Conservation (phyloP, 1,140 invertebrate species). For the Listronotus bonariensis region DNA sequence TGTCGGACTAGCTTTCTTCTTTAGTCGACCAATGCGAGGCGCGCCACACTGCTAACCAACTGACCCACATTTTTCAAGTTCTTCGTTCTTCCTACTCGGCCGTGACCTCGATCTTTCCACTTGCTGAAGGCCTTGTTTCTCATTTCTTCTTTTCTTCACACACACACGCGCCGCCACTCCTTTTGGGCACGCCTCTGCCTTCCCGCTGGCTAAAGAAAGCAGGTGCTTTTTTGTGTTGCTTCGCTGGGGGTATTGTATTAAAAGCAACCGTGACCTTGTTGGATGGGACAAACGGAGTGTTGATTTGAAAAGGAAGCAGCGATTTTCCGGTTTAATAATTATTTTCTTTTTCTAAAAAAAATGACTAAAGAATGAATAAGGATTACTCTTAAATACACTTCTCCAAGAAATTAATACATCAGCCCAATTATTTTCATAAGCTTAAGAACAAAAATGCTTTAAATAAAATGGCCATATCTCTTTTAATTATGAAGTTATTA, state of each 20-base stretch:
- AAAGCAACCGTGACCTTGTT: constrained; percentile 22
- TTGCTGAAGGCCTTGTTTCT: constrained; percentile 1
- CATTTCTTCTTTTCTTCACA: constrained; percentile 19
- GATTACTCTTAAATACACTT: too few relatives aligned
- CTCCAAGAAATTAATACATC: too few relatives aligned
- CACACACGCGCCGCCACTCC: neutral
- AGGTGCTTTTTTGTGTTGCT: constrained; percentile 16
- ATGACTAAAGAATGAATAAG: too few relatives aligned
- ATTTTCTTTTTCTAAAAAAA: too few relatives aligned
- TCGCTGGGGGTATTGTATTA: constrained; percentile 17
- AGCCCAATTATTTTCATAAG: too few relatives aligned
- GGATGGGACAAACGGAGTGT: neutral
- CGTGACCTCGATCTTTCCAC: constrained; percentile 20
- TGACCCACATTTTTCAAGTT: constrained; percentile 19
- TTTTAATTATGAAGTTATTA: too few relatives aligned
- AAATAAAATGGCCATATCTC: too few relatives aligned
- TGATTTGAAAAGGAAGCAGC: too few relatives aligned
- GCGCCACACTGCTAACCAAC: constrained; percentile 27
- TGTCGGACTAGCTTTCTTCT: constrained; percentile 13
- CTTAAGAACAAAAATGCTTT: too few relatives aligned
- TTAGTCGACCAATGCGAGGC: constrained; percentile 8
- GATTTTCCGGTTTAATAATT: too few relatives aligned
- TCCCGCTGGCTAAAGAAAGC: constrained; percentile 19
- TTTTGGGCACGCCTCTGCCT: constrained; percentile 20
- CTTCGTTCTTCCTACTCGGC: constrained; percentile 19